phyloP scores from a whole-genome alignment of 2,888 invertebrate genomes.

The Scaptomyza tumidula region DNA sequence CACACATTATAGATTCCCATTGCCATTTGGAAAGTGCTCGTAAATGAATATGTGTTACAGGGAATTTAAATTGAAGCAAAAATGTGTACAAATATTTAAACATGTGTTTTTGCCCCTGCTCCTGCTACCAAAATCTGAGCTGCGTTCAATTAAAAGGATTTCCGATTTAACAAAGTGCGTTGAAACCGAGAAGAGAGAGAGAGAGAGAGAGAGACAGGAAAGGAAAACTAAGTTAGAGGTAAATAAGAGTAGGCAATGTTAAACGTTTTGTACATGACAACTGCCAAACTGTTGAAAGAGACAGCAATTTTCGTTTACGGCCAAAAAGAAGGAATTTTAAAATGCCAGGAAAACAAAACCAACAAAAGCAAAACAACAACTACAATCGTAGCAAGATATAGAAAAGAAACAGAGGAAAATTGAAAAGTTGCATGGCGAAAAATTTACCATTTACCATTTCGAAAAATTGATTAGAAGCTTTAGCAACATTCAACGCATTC shows the following conservation, averaged over 20 bases:
- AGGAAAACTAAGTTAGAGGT: conserved; percentile 46
- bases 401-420: conserved; percentile 20
- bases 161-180: conserved; percentile 76
- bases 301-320: conserved; percentile 34
- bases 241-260: conserved; percentile 72
- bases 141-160: conserved; percentile 77
- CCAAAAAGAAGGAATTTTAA: conserved; percentile 53
- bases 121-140: conserved; percentile 48
- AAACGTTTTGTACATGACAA: conserved; percentile 72
- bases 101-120: conserved; percentile 31
- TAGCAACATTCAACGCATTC: conserved; percentile 44
- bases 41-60: conserved; percentile 52
- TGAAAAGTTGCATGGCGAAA: conserved; percentile 56
- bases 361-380: conserved; percentile 5
- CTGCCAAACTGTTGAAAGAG: conserved; percentile 48
- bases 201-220: background rate
- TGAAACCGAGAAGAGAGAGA: conserved; percentile 7
- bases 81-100: conserved; percentile 72
- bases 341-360: background rate
- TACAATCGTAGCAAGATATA: conserved; percentile 19
- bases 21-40: conserved; percentile 21
- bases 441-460: conserved; percentile 62
- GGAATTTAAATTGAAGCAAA: conserved; percentile 76
- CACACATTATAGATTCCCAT: conserved; percentile 30
- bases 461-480: conserved; percentile 78